Evolutionary conservation across 1,140 invertebrate genomes (phyloP).

Genomic region (Pomacea maculata): DNA sequence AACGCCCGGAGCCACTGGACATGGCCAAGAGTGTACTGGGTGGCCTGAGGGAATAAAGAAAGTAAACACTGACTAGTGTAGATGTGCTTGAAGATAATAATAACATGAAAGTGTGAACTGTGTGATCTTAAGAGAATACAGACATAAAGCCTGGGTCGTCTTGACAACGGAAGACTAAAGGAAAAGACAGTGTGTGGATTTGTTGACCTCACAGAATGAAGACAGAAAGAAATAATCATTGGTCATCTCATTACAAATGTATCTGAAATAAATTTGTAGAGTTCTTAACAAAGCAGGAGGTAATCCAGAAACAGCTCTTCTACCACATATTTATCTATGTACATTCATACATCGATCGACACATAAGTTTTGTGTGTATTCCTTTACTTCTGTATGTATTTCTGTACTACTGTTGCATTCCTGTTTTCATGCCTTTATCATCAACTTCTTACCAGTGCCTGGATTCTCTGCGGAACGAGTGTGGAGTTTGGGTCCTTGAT

Average conservation of each 20-base stretch:
- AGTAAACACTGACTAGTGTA: background rate
- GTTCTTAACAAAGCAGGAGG: too few relatives aligned
- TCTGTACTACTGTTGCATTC: too few relatives aligned
- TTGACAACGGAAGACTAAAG: background rate
- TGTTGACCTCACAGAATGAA: background rate
- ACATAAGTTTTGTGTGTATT: too few relatives aligned
- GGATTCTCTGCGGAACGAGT: background rate
- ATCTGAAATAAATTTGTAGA: too few relatives aligned
- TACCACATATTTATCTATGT: too few relatives aligned
- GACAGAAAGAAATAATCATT: background rate
- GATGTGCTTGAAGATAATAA: background rate
- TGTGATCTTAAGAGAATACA: background rate
- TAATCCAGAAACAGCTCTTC: too few relatives aligned
- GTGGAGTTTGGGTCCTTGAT: background rate
- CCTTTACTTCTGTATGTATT: too few relatives aligned
- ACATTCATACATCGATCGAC: too few relatives aligned
- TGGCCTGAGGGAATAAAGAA: slow-evolving; percentile 5
- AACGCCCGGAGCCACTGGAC: background rate
- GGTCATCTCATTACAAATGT: too few relatives aligned
- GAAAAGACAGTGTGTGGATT: background rate
- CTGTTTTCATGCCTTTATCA: too few relatives aligned
- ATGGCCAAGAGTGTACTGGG: background rate
- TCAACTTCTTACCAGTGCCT: background rate
- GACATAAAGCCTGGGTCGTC: background rate
- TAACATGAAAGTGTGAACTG: background rate